Base-by-base conservation (phyloP, 2,113 vertebrate species). In the Myrmecophaga tridactyla region DNA sequence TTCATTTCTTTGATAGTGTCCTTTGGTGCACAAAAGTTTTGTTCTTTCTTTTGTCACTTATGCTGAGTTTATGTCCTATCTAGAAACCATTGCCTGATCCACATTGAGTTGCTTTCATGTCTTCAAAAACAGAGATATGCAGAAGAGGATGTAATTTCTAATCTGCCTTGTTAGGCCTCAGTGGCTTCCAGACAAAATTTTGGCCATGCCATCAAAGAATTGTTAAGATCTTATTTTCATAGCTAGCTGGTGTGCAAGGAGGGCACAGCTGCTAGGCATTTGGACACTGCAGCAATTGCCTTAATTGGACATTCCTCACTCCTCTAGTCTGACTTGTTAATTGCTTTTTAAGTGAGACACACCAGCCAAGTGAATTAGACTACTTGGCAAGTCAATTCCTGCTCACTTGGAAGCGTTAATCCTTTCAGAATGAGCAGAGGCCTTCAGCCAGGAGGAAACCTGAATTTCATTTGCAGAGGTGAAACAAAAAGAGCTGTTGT, bases 311-410 rank as follows among this genome's bases (percentile, higher is more conserved):
- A 90, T 93, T 70, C 69, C 82, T 97, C 77, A 93, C 88, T 92
- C 94, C 95, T 97, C 96, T 95, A 51, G 73, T 89, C 90, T 86
- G 90, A 90, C 94, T 96, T 95, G 93, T 92, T 97, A 97, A 97
- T 96, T 86, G 94, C 85, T 95, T 97, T 97, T 97, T 95, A 97
- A 96, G 96, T 94, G 95, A 96, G 96, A 92, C 15, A 39, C 93
- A 89, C 90, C 81, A 94, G 96, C 95, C 97, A 97, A 96, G 85
- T 95, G 94, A 96, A 93, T 97, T 96, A 96, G 96, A 90, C 92
- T 48, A 25, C 60, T 97, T 96, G 96, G 96, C 96, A 95, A 96
- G 96, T 96, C 87, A 85, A 2, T 93, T 88, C 72, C 41, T 91
- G 81, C 92, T 95, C 96, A 89, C 97, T 96, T 91, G 41, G 96